Base-by-base conservation (phyloP, 2,888 invertebrate species). In the Cantharis lateralis region DNA sequence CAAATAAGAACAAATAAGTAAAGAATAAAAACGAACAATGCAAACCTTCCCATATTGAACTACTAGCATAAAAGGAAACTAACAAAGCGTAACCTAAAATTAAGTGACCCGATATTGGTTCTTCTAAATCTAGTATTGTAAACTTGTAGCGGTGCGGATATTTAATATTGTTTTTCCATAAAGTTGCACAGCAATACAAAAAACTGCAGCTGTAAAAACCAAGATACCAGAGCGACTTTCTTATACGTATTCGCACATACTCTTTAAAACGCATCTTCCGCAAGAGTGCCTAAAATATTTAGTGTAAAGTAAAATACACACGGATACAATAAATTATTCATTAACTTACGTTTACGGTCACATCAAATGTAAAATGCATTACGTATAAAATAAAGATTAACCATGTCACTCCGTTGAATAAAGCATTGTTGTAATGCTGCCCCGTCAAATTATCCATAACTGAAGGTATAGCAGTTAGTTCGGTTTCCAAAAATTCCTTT, bases 351-450 rank as follows among this genome's bases (percentile, higher is more conserved):
- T 87, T 84, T 15, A 87, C 78, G 32, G 82, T 82, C 64, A 82
- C 80, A 77, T 86, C 85, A 74, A 87, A 87, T 63, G 83, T 75
- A 28, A 82, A 79, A 75, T 87, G 87, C 63, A 87, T 78, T 68
- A 85, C 64, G 68, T 82, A 82, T 86, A 87, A 87, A 62, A 86
- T 79, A 15, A 85, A 77, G 79, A 87, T 84, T 32, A 86, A 79
- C 88, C 87, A 88, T 13, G 86, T 86, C 68, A 84, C 83, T 63
- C 84, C 86, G 82, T 87, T 88, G 32, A 86, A 86, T 72, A 86
- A 79, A 13, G 84, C 83, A 80, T 87, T 87, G 76, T 85, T 86
- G 79, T 87, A 87, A 78, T 85, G 85, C 80, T 85, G 84, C 11
- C 86, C 86, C 5, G 86, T 77, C 75, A 84, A 84, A 76, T 82